These are phyloP conservation scores for Panonychus citri DNA, from an alignment of 1,140 invertebrate species.

Conservation along the genomic window DNA sequence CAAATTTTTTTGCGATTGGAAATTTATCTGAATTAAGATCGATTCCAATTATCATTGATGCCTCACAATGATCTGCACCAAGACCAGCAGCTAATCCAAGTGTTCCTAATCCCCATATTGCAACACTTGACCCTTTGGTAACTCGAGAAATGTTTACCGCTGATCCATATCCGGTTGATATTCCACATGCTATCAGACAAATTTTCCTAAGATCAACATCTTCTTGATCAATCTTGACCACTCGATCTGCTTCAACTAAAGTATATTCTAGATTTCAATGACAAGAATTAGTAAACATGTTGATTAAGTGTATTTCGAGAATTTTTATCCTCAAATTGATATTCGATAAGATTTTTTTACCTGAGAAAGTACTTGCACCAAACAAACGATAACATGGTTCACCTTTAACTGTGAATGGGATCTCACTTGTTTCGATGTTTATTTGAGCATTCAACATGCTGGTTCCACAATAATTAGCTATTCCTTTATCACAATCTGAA, in stretches of 20 bases:
- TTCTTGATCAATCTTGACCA: no score
- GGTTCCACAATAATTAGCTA: slow-evolving; percentile 66
- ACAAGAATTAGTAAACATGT: slow-evolving; percentile 16
- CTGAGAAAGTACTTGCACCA: slow-evolving; percentile 86
- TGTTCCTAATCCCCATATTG: slow-evolving; percentile 79
- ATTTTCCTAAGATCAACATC: slow-evolving; percentile 63
- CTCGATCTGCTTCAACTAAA: no score
- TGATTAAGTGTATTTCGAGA: slow-evolving; percentile 17
- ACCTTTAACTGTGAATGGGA: slow-evolving; percentile 69
- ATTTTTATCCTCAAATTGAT: neutral
- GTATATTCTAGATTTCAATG: slow-evolving; percentile 3
- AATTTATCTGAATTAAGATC: slow-evolving; percentile 77
- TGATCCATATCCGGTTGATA: slow-evolving; percentile 71
- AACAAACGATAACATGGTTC: slow-evolving; percentile 76
- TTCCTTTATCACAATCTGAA: slow-evolving; percentile 77
- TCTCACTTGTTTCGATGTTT: slow-evolving; percentile 72
- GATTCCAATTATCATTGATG: slow-evolving; percentile 73
- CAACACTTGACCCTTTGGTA: slow-evolving; percentile 51
- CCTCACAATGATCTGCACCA: slow-evolving; percentile 71
- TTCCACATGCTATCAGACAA: slow-evolving; percentile 79
- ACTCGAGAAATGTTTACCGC: slow-evolving; percentile 79
- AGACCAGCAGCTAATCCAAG: slow-evolving; percentile 78
- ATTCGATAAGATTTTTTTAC: slow-evolving; percentile 56
- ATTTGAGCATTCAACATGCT: neutral
- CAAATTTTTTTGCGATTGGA: slow-evolving; percentile 59